Conservation (phyloP, 2,113 vertebrate genomes). For the Lepus timidus region DNA sequence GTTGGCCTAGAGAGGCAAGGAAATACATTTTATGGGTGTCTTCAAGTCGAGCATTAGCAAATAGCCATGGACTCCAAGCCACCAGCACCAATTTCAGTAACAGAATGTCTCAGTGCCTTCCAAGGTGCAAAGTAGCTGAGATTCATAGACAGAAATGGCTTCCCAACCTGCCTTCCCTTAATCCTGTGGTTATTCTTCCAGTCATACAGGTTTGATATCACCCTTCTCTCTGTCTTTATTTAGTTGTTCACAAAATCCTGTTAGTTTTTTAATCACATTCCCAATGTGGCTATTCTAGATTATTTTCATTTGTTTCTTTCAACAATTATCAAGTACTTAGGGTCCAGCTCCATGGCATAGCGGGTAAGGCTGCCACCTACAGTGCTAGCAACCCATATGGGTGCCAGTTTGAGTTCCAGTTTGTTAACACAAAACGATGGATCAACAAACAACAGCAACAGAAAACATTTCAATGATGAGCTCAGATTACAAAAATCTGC, state of each 20-base stretch:
- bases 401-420: no score
- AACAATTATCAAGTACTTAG: no score
- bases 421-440: neutral
- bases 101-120: neutral
- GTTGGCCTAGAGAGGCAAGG: neutral
- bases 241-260: no score
- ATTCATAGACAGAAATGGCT: neutral
- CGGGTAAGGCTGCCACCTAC: no score
- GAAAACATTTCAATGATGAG: neutral
- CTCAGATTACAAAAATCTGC: neutral
- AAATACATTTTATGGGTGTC: neutral
- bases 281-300: no score
- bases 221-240: no score
- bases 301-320: no score
- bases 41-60: neutral
- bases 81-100: neutral
- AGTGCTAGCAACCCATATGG: neutral
- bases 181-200: no score
- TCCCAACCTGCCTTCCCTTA: no score
- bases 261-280: no score
- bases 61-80: neutral
- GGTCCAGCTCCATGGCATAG: no score
- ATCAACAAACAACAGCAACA: neutral
- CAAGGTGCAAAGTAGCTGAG: neutral
- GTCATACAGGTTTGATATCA: no score